phyloP scores from a whole-genome alignment of 2,888 invertebrate species.

The Caenorhabditis sp. region DNA sequence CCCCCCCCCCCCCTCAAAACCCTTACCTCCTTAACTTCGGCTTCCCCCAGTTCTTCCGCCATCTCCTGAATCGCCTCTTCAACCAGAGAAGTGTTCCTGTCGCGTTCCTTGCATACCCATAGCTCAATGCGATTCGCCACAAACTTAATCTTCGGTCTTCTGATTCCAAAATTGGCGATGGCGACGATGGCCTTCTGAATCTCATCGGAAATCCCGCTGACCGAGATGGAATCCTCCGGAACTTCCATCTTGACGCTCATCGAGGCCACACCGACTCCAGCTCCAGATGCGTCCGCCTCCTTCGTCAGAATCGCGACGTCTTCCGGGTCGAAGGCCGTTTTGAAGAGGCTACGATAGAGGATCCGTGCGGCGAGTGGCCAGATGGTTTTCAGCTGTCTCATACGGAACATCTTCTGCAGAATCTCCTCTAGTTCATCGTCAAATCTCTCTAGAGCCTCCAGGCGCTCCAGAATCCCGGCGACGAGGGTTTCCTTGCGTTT shows the following conservation, averaged over 20 bases:
- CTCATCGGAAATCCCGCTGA: neutral
- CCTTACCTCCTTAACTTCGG: constrained; percentile 18
- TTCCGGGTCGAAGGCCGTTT: neutral
- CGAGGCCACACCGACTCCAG: neutral
- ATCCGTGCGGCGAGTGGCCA: constrained; percentile 2
- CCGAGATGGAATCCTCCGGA: neutral
- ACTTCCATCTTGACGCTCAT: neutral
- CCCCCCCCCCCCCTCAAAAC: no score
- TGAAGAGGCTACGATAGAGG: neutral
- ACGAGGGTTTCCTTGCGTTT: constrained; percentile 29
- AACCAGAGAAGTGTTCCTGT: neutral
- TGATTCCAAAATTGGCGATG: constrained; percentile 6
- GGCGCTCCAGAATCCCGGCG: constrained; percentile 6
- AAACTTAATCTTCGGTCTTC: constrained; percentile 9
- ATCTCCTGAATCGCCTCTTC: neutral
- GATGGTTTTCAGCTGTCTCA: constrained; percentile 12
- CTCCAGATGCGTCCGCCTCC: neutral
- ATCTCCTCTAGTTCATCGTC: neutral
- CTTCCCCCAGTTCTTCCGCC: neutral
- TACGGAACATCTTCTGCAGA: constrained; percentile 5
- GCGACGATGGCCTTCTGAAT: constrained; percentile 17
- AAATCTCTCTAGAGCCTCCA: neutral
- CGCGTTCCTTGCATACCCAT: no score
- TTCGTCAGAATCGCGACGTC: neutral
- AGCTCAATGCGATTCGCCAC: constrained; percentile 25